phyloP scores from a whole-genome alignment of 2,797 vertebrate species.

The Geotria australis region DNA sequence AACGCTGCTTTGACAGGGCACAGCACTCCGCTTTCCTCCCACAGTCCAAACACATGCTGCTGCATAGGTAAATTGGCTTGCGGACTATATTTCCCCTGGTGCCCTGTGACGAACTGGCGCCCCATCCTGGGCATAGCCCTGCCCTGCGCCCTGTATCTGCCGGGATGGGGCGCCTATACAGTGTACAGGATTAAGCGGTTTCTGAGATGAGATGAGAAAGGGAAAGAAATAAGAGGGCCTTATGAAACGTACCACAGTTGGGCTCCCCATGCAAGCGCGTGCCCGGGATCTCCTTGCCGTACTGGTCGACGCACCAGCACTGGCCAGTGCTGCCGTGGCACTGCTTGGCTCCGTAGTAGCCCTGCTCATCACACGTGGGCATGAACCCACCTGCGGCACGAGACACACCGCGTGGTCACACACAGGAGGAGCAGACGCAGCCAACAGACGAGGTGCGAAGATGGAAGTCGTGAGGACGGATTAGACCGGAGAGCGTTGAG shows the following conservation, averaged over 20 bases:
- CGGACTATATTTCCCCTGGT: too few relatives aligned
- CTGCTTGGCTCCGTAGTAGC: constrained; percentile 74
- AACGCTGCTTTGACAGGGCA: too few relatives aligned
- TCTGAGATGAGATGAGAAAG: too few relatives aligned
- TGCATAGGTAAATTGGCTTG: too few relatives aligned
- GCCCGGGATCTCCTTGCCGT: constrained; percentile 70
- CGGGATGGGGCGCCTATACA: constrained; percentile 1
- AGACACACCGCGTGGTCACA: not conserved
- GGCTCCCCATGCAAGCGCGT: constrained; percentile 65
- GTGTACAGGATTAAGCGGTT: too few relatives aligned
- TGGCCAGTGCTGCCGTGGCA: constrained; percentile 65
- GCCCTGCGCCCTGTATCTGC: fast-evolving
- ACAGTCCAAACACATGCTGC: too few relatives aligned
- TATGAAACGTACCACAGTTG: constrained; percentile 38
- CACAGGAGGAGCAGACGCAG: too few relatives aligned
- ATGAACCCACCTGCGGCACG: constrained; percentile 31
- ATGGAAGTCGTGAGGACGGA: too few relatives aligned
- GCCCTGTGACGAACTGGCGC: too few relatives aligned
- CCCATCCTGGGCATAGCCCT: not conserved
- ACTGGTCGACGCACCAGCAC: constrained; percentile 94
- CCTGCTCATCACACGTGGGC: constrained; percentile 64
- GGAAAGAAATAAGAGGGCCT: not conserved
- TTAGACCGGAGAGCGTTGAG: too few relatives aligned
- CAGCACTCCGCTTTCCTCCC: too few relatives aligned
- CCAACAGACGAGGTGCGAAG: too few relatives aligned